These are phyloP conservation scores for Bombus pyrosoma DNA, from an alignment of 1,140 invertebrate genomes.

Conservation along the genomic window DNA sequence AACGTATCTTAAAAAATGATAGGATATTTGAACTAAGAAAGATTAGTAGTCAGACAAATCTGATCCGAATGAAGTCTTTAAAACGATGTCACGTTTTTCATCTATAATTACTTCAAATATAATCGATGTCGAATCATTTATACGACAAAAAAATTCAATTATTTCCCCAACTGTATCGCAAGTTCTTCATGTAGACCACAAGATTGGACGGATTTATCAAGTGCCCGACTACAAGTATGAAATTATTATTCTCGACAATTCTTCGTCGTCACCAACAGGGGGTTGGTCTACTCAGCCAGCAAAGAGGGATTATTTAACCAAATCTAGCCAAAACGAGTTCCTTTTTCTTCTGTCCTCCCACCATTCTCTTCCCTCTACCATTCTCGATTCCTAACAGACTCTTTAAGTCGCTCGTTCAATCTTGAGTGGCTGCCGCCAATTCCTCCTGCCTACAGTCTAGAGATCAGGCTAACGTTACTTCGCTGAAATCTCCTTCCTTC, in stretches of 20 bases:
- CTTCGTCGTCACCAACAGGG: conserved; percentile 14
- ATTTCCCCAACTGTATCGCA: neutral
- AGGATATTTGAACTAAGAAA: too few species aligned
- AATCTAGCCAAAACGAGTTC: conserved; percentile 63
- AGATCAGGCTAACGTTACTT: conserved; percentile 58
- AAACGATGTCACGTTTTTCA: neutral
- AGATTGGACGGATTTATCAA: conserved; percentile 27
- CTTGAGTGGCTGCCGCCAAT: conserved; percentile 45
- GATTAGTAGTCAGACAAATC: too few species aligned
- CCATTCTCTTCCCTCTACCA: conserved; percentile 20
- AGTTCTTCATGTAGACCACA: neutral
- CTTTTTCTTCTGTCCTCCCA: conserved; percentile 42
- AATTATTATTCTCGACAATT: conserved; percentile 60
- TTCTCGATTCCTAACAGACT: conserved; percentile 60
- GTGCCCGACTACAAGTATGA: conserved; percentile 46
- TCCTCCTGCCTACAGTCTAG: conserved; percentile 4
- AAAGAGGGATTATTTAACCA: conserved; percentile 63
- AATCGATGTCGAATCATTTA: neutral
- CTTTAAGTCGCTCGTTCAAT: conserved; percentile 68
- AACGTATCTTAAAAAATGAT: too few species aligned
- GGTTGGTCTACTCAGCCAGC: neutral
- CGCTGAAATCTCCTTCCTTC: conserved; percentile 4
- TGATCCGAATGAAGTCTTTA: neutral
- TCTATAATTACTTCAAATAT: conserved; percentile 5
- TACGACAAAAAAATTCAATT: conserved; percentile 27